Base-by-base conservation (phyloP, 2,888 invertebrate genomes). In the Meliscaeva auricollis region DNA sequence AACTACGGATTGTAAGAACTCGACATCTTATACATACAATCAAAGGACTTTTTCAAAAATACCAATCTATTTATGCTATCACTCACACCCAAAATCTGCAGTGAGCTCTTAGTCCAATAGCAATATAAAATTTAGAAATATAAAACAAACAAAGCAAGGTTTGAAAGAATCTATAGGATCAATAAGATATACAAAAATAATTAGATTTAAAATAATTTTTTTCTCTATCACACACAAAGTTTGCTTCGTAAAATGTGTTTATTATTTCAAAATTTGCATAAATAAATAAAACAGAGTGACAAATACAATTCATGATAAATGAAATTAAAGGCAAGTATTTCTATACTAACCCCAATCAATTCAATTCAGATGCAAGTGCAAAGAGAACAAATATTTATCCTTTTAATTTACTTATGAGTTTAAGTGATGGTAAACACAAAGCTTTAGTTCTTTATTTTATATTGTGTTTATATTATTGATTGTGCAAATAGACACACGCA, bases 371-470 rank as follows among this genome's bases (percentile, higher is more conserved):
- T 38, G 13, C 20, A 58, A 41, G 58, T 58, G 58, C 38, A 58
- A n/a, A 58, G n/a, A 8, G 13, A 8, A n/a, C 58, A 58, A 58
- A 58, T 58, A 58, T 41, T 58, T 58, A 13, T 58, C 2, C 20
- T n/a, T 20, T 41, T 13, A 13, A 58, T 58, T 41, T 58, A 41
- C 38, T 22, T 38, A 38, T 32, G 13, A 8, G 35, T 13, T 9
- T 15, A 35, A 38, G 35, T 35, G 13, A 17, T 38, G 20, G 58
- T 22, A 58, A 58, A 58, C n/a, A 58, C 22, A 13, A 22, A 13
- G 20, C 30, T n/a, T 38, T 22, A 22, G n/a, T 15, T 32, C 26
- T 22, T 26, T 50, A 1, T 22, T 50, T 13, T 26, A 4, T 22
- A 17, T n/a, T 5, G 7, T 2, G n/a, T 8, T 8, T 26, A 0